phyloP scores from a whole-genome alignment of 2,888 invertebrate species.

The Amphiduros pacificus region DNA sequence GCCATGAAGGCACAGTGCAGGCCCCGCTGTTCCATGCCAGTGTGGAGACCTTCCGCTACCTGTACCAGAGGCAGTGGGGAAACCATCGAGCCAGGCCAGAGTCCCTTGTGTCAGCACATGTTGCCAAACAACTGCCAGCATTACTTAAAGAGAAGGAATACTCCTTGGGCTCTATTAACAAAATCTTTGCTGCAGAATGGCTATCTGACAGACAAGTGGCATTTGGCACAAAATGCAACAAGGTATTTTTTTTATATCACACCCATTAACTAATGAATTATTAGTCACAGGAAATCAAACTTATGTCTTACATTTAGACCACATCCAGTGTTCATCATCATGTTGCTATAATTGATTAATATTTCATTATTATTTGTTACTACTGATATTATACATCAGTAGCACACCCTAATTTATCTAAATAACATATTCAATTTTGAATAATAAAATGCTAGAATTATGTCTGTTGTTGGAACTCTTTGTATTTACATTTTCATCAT shows the following conservation, averaged over 20 bases:
- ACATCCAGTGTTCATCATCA: no score
- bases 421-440: neutral
- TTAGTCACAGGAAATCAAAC: no score
- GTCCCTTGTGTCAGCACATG: conserved; percentile 34
- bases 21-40: no score
- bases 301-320: no score
- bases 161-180: conserved; percentile 53
- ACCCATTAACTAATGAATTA: no score
- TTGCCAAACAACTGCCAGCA: conserved; percentile 44
- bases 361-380: no score
- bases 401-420: neutral
- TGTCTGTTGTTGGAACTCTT: no score
- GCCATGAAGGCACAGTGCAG: no score
- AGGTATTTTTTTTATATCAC: no score
- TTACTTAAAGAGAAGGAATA: conserved; percentile 46
- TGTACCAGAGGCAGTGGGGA: neutral
- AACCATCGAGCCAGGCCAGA: neutral
- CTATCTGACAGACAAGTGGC: conserved; percentile 91
- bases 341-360: no score
- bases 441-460: neutral
- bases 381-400: no score
- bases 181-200: conserved; percentile 92
- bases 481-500: no score
- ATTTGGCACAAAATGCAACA: conserved; percentile 96
- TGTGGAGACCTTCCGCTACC: neutral